Conservation (phyloP, 2,797 vertebrate species). For the Onychomys leucogaster region DNA sequence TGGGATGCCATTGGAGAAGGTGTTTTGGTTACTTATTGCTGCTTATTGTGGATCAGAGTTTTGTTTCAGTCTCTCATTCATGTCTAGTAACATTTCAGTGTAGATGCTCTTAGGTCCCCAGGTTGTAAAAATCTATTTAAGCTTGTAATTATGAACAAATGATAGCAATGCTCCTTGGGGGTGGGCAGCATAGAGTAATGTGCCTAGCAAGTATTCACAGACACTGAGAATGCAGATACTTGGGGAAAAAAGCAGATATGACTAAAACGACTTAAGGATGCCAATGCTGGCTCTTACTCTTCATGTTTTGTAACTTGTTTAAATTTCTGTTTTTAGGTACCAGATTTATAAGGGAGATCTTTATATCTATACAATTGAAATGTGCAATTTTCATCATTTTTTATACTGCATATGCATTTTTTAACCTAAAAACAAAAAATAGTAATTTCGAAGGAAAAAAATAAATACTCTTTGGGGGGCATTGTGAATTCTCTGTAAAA, state of each 20-base stretch:
- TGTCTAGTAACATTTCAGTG: not conserved
- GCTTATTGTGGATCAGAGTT: not conserved
- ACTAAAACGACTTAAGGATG: not conserved
- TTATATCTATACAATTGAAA: not conserved
- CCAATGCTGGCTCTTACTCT: not conserved
- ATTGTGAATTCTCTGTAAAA: not conserved
- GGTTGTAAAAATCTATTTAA: not conserved
- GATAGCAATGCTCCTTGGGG: not conserved
- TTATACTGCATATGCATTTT: not conserved
- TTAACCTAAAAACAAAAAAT: not conserved
- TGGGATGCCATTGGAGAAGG: not conserved
- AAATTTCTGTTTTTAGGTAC: not conserved
- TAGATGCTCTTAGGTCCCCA: not conserved
- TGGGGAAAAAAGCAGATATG: not conserved
- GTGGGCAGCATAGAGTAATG: not conserved
- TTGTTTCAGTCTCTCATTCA: not conserved
- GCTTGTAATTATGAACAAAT: not conserved
- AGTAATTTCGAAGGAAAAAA: not conserved
- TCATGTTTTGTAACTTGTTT: not conserved
- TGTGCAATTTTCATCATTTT: not conserved
- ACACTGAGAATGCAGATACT: not conserved
- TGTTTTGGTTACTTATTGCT: not conserved
- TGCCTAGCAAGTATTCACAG: not conserved
- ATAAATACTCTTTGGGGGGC: fast-evolving
- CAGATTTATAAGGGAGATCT: not conserved